Evolutionary conservation across 2,113 vertebrate genomes (phyloP).

Genomic region (Scolopax mira): DNA sequence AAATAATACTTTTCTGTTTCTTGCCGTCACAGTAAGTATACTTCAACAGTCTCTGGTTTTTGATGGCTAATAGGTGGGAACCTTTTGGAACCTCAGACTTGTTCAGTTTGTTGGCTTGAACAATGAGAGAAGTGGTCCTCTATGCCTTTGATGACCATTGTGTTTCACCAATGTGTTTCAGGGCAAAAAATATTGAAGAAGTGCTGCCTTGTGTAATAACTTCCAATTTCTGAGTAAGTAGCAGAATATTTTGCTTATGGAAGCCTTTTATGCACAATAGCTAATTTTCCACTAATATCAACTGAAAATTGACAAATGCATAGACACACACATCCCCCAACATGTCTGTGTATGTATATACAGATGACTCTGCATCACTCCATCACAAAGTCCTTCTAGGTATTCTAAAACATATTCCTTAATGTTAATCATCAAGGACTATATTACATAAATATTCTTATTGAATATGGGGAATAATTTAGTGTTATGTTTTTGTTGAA

Average conservation of each 20-base stretch:
- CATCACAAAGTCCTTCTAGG: neutral
- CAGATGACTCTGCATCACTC: neutral
- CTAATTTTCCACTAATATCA: neutral
- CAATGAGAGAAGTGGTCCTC: neutral
- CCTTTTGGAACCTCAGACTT: neutral
- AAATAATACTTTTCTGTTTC: neutral
- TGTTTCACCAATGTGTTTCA: neutral
- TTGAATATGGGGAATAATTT: neutral
- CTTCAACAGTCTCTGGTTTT: neutral
- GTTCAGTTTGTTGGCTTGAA: rapidly evolving
- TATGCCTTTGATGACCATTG: neutral
- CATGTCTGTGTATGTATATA: neutral
- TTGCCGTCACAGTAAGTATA: neutral
- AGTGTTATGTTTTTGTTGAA: conserved; percentile 42
- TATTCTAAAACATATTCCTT: neutral
- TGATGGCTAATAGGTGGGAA: neutral
- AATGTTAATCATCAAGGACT: neutral
- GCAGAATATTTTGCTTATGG: rapidly evolving
- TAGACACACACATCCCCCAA: too few species aligned
- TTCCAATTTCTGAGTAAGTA: neutral
- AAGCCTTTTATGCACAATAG: neutral
- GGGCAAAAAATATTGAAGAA: neutral
- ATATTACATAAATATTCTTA: neutral
- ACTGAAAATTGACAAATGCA: neutral
- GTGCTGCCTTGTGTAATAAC: neutral